phyloP scores from a whole-genome alignment of 1,140 invertebrate species.

The Microplitis demolitor region DNA sequence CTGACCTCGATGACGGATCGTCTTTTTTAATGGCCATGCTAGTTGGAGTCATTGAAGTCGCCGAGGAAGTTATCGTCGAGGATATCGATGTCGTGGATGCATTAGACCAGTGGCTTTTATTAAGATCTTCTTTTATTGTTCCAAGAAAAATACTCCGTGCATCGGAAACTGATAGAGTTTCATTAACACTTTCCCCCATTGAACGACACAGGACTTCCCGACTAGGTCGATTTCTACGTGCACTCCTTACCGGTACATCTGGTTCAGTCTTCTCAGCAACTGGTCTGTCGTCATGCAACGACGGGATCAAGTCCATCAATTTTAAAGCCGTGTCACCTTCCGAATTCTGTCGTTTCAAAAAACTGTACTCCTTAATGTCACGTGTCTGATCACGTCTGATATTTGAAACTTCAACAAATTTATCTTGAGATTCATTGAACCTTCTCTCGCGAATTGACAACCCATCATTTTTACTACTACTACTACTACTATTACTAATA shows the following conservation, averaged over 20 bases:
- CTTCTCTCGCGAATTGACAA: slow-evolving; percentile 42
- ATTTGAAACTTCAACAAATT: slow-evolving; percentile 30
- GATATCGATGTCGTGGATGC: no score
- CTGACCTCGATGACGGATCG: slow-evolving; percentile 38
- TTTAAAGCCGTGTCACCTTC: slow-evolving; percentile 49
- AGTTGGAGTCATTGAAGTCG: no score
- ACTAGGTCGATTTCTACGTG: slow-evolving; percentile 52
- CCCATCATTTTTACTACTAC: slow-evolving; percentile 35
- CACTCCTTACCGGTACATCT: slow-evolving; percentile 57
- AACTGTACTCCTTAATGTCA: slow-evolving; percentile 43
- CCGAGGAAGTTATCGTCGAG: no score
- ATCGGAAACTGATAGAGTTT: slow-evolving; percentile 35
- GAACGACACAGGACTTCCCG: slow-evolving; percentile 55
- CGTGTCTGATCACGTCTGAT: slow-evolving; percentile 36
- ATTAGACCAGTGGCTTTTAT: slow-evolving; percentile 41
- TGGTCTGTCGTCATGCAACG: slow-evolving; percentile 36
- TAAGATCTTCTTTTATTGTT: slow-evolving; percentile 57
- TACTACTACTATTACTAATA: no score
- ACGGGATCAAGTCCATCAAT: slow-evolving; percentile 24
- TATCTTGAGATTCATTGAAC: slow-evolving; percentile 48
- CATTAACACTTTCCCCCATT: slow-evolving; percentile 55
- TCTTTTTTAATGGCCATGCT: slow-evolving; percentile 37
- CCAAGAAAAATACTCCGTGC: slow-evolving; percentile 52
- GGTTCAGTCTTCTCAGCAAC: slow-evolving; percentile 52
- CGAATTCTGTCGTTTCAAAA: slow-evolving; percentile 53